Evolutionary conservation across 2,888 invertebrate genomes (phyloP), one percentile per base, ranked within the genome.

Genomic region (Monopis laevigella): DNA sequence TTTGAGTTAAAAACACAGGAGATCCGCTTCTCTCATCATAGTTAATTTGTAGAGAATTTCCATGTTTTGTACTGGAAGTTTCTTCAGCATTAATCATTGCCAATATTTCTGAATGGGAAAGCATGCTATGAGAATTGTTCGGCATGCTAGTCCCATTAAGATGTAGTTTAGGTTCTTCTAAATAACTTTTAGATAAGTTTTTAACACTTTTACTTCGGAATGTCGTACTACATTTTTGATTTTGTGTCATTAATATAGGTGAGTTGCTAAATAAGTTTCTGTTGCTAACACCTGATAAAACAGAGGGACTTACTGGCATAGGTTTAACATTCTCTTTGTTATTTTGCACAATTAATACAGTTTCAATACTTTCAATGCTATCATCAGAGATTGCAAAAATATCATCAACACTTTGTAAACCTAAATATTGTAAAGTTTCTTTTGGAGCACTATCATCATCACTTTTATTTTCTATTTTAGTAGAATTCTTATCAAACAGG

Each of bases 1-100:
- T 11, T 36, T 77, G 77, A 24, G 74, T 69, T 29, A 68, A 49
- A 40, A 77, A 51, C 45, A 78, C 72, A 2, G 78, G 80, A 1
- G 74, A 78, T 4, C 53, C 50, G 46, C 62, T 66, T 50, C 65
- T 60, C 40, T 65, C 57, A 4, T 60, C 50, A 7, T 52, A 48
- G 6, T 43, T 28, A 24, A 36, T 21, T n/a, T n/a, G n/a, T n/a
- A n/a, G n/a, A n/a, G n/a, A n/a, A n/a, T n/a, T n/a, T n/a, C n/a
- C n/a, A n/a, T n/a, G n/a, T n/a, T n/a, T n/a, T n/a, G n/a, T n/a
- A n/a, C n/a, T n/a, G n/a, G n/a, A n/a, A n/a, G n/a, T n/a, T n/a
- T n/a, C n/a, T n/a, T n/a, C n/a, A n/a, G n/a, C n/a, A n/a, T n/a
- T n/a, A n/a, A n/a, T n/a, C n/a, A n/a, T n/a, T n/a, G n/a, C n/a